These are phyloP conservation scores for Papilio polyxenes DNA, from an alignment of 1,140 invertebrate genomes.

Conservation along the genomic window DNA sequence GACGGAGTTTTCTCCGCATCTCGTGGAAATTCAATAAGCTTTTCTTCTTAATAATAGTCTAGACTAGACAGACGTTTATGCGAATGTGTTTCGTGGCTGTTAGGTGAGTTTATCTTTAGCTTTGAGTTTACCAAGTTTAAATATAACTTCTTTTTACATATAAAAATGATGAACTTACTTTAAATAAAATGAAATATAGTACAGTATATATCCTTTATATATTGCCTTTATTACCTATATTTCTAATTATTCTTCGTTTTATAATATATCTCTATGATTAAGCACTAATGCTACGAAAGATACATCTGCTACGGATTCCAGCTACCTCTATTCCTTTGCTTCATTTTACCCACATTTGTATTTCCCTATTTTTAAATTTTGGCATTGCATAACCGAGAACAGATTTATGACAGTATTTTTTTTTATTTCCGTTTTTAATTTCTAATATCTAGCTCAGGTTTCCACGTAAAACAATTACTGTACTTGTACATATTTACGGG, in stretches of 20 bases:
- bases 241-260: neutral
- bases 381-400: no score
- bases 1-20: slow-evolving; percentile 9
- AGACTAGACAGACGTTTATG: slow-evolving; percentile 18
- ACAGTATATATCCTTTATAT: no score
- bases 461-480: no score
- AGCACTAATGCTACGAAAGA: neutral
- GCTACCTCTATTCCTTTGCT: neutral
- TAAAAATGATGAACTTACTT: neutral
- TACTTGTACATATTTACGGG: no score
- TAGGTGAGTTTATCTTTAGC: neutral
- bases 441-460: no score
- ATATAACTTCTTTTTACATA: neutral
- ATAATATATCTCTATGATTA: neutral
- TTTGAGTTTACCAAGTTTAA: neutral
- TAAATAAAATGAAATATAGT: no score
- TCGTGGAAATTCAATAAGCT: slow-evolving; percentile 10
- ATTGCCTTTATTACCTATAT: no score
- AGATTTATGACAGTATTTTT: no score
- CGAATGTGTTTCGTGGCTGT: neutral
- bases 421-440: no score
- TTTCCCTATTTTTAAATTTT: no score
- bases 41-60: neutral
- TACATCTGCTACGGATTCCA: neutral
- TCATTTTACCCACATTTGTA: neutral